Base-by-base conservation (phyloP, 2,797 vertebrate genomes). In the Hipposideros larvatus region DNA sequence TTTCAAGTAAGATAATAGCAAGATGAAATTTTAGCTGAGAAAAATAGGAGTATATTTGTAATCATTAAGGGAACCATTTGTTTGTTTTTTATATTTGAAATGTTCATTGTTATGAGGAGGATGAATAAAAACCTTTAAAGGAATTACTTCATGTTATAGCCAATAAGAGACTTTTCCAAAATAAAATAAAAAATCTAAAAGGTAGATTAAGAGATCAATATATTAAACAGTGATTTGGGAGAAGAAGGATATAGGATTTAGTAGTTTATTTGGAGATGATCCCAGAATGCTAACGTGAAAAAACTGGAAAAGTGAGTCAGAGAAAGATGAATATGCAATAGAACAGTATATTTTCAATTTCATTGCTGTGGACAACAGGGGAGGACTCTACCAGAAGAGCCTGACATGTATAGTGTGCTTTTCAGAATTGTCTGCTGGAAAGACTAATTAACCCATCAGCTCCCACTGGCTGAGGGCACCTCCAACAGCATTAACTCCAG, bases 111-210 rank as follows among this genome's bases (percentile, higher is more conserved):
- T 80, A 26, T 28, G 13, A 85, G 16, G 21, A 66, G 84, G 9
- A 51, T 43, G 2, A 24, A 80, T 4, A 82, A 41, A 41, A 61
- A 31, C 53, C 10, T 59, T 63, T 77, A 18, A 61, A 94, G 5
- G 15, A 65, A 75, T 75, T 66, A 51, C 4, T 77, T 85, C 19
- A 61, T 41, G 14, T 85, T 51, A 21, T 19, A 51, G 21, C 3
- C 26, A 90, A 90, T 80, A 92, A 92, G 61, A 66, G 3, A 51
- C 2, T 63, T 82, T 84, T 94, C 22, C 6, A 70, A 83, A 87
- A 48, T 14, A 6, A 6, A 88, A 53, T 28, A 19, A 28, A 43
- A 43, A 63, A 31, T 14, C 59, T 48, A 70, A 24, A 26, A 26
- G 9, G 1, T 34, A 55, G 2, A 26, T 43, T 82, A 65, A 92